Base-by-base conservation (phyloP, 2,797 vertebrate species). In the Triplophysa bombifrons region DNA sequence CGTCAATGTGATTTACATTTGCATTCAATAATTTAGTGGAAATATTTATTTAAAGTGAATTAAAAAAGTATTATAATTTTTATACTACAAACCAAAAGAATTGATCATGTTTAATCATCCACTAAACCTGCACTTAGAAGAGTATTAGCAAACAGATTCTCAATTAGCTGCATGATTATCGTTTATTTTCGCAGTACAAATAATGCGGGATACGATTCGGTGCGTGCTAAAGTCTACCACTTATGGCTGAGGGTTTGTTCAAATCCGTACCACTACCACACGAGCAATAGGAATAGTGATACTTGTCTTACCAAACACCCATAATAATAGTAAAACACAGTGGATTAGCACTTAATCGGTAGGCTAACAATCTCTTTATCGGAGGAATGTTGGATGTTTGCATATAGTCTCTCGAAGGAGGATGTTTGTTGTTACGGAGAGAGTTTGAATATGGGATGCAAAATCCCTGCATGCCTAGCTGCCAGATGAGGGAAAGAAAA, bases 401-500 rank as follows among this genome's bases (percentile, higher is more conserved):
- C 51, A 72, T n/a, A 64, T 60, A 48, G 63, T 58, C 63, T 74
- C 58, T 65, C 44, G 22, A 64, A 38, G 17, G 50, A 65, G 63
- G 34, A 65, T 41, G 34, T 41, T 65, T 41, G 34, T 60, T 61
- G 34, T 20, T 65, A 61, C 34, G 83, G 88, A 91, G 89, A 88
- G 89, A 84, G 84, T 88, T 83, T 80, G 80, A 87, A 86, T 84
- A 86, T 85, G 87, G 63, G 34, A 41, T 65, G 19, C 19, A 20
- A 34, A 64, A 64, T 64, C 30, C 60, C 60, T 16, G 60, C 61
- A 64, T 34, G 14, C 61, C n/a, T 65, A 20, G 63, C 34, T 91
- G 88, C 90, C 93, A 90, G 88, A 91, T 88, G 90, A 90, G 90
- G 89, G 89, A 92, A 82, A 68, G 85, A 90, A 86, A 92, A 75